Base-by-base conservation (phyloP, 2,113 vertebrate genomes). In the Cryptomyrus ogoouensis region DNA sequence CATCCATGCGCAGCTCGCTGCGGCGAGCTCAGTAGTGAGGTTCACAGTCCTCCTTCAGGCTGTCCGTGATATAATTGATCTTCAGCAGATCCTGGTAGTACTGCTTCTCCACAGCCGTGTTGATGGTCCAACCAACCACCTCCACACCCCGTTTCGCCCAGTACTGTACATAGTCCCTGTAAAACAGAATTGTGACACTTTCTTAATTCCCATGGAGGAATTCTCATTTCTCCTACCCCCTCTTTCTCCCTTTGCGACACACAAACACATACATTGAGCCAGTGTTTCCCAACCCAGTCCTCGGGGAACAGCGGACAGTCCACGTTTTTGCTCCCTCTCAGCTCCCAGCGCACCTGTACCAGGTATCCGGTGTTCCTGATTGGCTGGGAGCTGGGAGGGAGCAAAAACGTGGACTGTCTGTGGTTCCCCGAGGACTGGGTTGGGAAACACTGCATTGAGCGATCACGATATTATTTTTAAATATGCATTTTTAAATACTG, bases 101-200 rank as follows among this genome's bases (percentile, higher is more conserved):
- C 39, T 89, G 94, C 88, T 99, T 99, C 94, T 99, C 98, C 44
- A 96, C 95, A 13, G 96, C 94, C 0, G 95, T 97, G 94, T 99
- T 99, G 90, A 99, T 94, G 0, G 98, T 99, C 98, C 98, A 99
- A 52, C 93, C 96, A 21, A 99, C 96, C 39, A 99, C 97, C 0
- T 95, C 94, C 89, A 99, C 92, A 1, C 96, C 97, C 90, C 96
- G 96, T 52, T 96, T 92, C 24, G 96, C 93, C 98, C 98, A 99
- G 92, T 96, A 96, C 91, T 96, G 95, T 92, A 98, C 94, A 0
- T 98, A 98, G 80, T 97, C 95, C 93, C 98, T 99, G 93, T 27
- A 91, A 89, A 93, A 87, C 62, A 70, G 9, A 31, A 31, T 27
- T 7, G 62, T 4, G n/a, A 27, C 12, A 70, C 62, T 31, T 70